Evolutionary conservation across 2,113 vertebrate species (phyloP).

Genomic region (Elephas maximus): DNA sequence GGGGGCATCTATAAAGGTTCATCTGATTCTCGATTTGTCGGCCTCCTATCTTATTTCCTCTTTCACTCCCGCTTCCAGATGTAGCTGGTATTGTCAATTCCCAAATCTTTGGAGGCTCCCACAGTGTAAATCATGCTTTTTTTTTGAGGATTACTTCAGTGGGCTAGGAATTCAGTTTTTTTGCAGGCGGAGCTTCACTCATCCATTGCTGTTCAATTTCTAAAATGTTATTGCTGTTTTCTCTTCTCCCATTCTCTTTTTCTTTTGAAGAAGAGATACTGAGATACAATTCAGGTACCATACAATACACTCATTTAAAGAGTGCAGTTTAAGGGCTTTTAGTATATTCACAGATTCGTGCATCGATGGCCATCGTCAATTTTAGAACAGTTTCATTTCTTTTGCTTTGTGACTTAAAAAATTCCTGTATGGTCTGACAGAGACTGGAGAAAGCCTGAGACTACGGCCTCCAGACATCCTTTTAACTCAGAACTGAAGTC

Average conservation of each 20-base stretch:
- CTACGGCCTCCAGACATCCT: too few relatives aligned
- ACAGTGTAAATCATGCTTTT: background rate
- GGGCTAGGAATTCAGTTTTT: background rate
- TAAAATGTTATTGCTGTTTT: background rate
- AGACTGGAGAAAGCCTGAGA: too few relatives aligned
- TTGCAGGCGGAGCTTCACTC: too few relatives aligned
- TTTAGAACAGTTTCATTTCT: background rate
- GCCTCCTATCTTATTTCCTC: background rate
- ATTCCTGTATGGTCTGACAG: background rate
- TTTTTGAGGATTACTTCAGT: background rate
- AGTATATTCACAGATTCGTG: background rate
- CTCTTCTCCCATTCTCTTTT: background rate
- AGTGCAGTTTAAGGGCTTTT: background rate
- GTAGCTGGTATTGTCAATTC: background rate
- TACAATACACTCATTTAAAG: background rate
- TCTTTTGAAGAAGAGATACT: background rate
- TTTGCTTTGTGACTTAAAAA: background rate
- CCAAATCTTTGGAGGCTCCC: background rate
- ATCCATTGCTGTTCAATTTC: background rate
- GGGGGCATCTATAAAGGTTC: background rate
- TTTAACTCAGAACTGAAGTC: too few relatives aligned
- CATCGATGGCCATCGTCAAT: background rate
- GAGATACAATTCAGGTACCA: background rate
- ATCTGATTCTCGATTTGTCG: background rate
- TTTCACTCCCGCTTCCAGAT: background rate